A percentile compares a stretch with the other conserved stretches of the same genome.
Evolutionary conservation across 2,888 invertebrate species (phyloP).

Genomic region (Allophyes oxyacanthae): DNA sequence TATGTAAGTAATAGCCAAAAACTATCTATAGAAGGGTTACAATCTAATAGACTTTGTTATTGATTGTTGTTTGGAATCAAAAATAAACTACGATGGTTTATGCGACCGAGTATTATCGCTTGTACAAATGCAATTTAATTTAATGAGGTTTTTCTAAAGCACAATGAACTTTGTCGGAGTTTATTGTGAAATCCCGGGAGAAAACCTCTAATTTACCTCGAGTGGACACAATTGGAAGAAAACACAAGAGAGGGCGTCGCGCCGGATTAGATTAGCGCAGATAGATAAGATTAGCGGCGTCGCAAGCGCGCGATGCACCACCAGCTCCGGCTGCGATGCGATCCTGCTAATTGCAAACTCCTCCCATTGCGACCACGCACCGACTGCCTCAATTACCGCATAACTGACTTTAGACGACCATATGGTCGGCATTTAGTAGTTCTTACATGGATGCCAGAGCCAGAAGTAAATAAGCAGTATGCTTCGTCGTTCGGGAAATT

Average conservation of each 20-base stretch:
- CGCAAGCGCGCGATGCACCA: constrained; percentile 62
- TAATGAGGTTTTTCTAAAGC: constrained; percentile 66
- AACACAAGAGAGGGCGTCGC: constrained; percentile 86
- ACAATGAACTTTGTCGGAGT: constrained; percentile 73
- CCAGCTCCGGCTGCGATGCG: constrained; percentile 68
- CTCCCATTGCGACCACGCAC: constrained; percentile 54
- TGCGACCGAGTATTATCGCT: constrained; percentile 38
- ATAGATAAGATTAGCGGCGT: constrained; percentile 87
- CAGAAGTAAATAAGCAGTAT: background rate
- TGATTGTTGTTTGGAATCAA: constrained; percentile 16
- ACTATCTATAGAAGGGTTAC: constrained; percentile 2
- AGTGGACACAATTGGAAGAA: constrained; percentile 88
- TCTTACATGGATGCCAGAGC: constrained; percentile 5
- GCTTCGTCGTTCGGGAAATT: constrained; percentile 11
- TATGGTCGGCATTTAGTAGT: constrained; percentile 7
- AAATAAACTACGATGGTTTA: constrained; percentile 19
- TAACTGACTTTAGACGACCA: constrained; percentile 7
- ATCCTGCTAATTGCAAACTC: constrained; percentile 78
- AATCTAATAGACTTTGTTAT: constrained; percentile 15
- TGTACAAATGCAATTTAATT: constrained; percentile 54
- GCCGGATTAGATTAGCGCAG: constrained; percentile 85
- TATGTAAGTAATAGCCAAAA: constrained; percentile 7
- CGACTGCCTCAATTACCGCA: constrained; percentile 29
- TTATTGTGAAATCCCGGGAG: constrained; percentile 78
- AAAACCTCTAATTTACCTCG: constrained; percentile 86